A percentile compares a stretch with the other conserved stretches of the same genome.
Conservation (phyloP, 2,113 vertebrate species). For the Patagioenas fasciata region DNA sequence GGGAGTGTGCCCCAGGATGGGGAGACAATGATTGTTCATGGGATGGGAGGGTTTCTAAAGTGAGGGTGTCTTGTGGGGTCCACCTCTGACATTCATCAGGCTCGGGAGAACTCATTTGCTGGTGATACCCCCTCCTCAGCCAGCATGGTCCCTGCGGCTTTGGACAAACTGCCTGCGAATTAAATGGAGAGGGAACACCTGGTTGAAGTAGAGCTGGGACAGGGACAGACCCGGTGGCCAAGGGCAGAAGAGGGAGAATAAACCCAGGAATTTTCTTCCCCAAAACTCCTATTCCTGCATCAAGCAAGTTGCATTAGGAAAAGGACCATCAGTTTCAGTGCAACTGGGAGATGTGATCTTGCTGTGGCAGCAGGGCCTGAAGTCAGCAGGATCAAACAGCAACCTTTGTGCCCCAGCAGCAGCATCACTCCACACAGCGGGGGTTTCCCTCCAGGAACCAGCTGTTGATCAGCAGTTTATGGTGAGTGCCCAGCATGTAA, state of each 20-base stretch:
- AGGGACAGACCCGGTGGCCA: background rate
- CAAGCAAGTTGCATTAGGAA: background rate
- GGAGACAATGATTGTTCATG: background rate
- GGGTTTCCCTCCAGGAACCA: background rate
- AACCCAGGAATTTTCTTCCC: background rate
- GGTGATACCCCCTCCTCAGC: background rate
- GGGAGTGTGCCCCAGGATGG: background rate
- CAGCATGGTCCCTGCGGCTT: background rate
- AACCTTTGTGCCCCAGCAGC: background rate
- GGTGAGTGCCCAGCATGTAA: background rate
- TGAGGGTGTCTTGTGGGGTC: accelerated
- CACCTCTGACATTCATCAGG: background rate
- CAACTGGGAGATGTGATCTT: background rate
- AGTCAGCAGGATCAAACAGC: background rate
- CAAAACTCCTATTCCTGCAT: background rate
- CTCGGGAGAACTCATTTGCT: background rate
- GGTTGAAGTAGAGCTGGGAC: background rate
- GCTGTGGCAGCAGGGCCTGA: background rate
- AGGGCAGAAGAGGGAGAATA: background rate
- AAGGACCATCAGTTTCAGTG: background rate
- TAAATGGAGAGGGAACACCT: background rate
- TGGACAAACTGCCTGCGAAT: background rate
- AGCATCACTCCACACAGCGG: background rate
- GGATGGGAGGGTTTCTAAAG: background rate
- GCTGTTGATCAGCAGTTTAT: background rate